Evolutionary conservation across 2,888 invertebrate genomes (phyloP).

Genomic region (Stegophylla sp.): DNA sequence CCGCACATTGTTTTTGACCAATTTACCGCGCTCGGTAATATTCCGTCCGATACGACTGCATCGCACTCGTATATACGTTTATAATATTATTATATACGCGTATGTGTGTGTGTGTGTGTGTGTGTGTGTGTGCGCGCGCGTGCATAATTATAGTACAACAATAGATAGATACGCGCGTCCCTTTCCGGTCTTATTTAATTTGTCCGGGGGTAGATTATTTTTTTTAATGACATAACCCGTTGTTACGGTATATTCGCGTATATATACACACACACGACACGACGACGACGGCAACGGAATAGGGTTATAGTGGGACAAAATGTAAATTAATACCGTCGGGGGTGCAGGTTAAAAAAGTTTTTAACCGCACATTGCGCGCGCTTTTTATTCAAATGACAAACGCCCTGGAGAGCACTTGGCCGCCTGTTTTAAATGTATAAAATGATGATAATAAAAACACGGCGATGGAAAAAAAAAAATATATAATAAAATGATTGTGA

Average conservation of each 20-base stretch:
- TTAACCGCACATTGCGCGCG: conserved; percentile 54
- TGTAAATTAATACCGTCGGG: conserved; percentile 58
- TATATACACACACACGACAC: conserved; percentile 22
- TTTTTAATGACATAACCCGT: conserved; percentile 56
- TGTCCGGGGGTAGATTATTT: conserved; percentile 49
- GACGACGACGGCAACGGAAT: not conserved
- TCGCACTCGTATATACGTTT: not conserved
- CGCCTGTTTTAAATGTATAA: conserved; percentile 56
- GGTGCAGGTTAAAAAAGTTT: conserved; percentile 58
- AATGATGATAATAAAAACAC: conserved; percentile 54
- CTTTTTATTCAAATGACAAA: conserved; percentile 59
- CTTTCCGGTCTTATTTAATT: conserved; percentile 51
- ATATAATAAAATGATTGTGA: conserved; percentile 55
- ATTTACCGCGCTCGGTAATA: not conserved
- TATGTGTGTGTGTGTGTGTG: not conserved
- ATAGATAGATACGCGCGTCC: conserved; percentile 10
- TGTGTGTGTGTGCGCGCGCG: no score
- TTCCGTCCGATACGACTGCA: not conserved
- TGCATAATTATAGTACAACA: not conserved
- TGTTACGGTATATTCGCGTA: conserved; percentile 34
- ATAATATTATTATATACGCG: not conserved
- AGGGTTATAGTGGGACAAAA: conserved; percentile 38
- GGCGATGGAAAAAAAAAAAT: conserved; percentile 5
- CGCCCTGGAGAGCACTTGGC: conserved; percentile 59
- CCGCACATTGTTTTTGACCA: conserved; percentile 3